These are phyloP conservation scores for Enteromius anoplus DNA, from an alignment of 2,797 vertebrate species.

Conservation along the genomic window DNA sequence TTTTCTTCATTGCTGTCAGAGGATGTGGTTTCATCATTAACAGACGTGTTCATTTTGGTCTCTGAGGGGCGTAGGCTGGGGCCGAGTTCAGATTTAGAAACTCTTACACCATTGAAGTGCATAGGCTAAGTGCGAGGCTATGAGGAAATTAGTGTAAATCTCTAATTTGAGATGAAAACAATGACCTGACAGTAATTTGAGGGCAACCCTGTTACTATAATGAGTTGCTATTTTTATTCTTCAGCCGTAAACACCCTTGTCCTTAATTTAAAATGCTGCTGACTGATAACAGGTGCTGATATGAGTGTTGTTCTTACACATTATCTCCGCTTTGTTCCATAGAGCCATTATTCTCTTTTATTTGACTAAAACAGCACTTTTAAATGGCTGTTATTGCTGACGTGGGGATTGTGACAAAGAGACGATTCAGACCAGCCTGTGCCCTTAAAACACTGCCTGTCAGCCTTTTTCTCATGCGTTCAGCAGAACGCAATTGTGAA, in stretches of 20 bases:
- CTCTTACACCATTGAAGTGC: neutral
- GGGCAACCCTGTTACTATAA: conserved; percentile 5
- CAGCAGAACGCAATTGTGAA: neutral
- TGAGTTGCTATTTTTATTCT: conserved; percentile 10
- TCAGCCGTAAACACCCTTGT: neutral
- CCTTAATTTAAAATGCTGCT: neutral
- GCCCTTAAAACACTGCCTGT: neutral
- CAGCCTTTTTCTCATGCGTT: conserved; percentile 5
- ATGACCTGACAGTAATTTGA: conserved; percentile 22
- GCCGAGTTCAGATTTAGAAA: conserved; percentile 21
- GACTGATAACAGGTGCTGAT: neutral
- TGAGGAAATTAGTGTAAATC: neutral
- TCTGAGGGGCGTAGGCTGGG: neutral
- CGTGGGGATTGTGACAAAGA: neutral
- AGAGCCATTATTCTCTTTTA: neutral
- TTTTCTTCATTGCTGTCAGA: conserved; percentile 48
- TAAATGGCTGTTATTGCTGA: conserved; percentile 23
- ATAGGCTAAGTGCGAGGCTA: neutral
- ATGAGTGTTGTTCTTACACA: neutral
- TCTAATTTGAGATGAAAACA: conserved; percentile 15
- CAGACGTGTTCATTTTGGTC: conserved; percentile 22
- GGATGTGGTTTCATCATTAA: conserved; percentile 67
- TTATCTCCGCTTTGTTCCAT: conserved; percentile 4
- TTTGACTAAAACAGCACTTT: conserved; percentile 18
- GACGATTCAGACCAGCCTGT: conserved; percentile 7